Conservation (phyloP, 2,113 vertebrate genomes). For the Struthidea cinerea region DNA sequence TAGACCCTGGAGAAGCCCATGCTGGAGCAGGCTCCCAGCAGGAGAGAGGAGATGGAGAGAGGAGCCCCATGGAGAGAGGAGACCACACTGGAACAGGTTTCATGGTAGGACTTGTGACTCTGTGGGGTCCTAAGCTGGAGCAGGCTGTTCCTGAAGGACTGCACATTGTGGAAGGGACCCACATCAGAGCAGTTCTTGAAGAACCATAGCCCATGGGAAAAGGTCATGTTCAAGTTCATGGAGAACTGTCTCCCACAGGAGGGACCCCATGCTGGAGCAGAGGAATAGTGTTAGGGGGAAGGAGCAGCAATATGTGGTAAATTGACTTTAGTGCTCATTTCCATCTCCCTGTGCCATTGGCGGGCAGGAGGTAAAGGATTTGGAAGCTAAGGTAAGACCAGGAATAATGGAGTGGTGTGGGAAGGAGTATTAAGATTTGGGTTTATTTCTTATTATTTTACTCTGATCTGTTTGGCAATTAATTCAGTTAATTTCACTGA, state of each 20-base stretch:
- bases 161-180: fast-evolving
- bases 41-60: background rate
- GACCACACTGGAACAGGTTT: background rate
- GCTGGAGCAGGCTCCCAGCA: background rate
- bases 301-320: background rate
- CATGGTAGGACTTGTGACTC: background rate
- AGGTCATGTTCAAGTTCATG: background rate
- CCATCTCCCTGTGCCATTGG: background rate
- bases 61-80: background rate
- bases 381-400: background rate
- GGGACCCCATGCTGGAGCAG: background rate
- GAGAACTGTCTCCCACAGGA: background rate
- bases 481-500: background rate
- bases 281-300: background rate
- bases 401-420: background rate
- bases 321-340: background rate
- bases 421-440: background rate
- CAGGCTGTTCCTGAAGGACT: background rate
- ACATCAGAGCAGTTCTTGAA: background rate
- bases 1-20: background rate
- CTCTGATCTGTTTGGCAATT: background rate
- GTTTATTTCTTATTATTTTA: background rate
- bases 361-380: fast-evolving
- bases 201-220: background rate
- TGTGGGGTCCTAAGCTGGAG: fast-evolving